phyloP scores from a whole-genome alignment of 1,140 invertebrate species.

The Brachionus koreanus region DNA sequence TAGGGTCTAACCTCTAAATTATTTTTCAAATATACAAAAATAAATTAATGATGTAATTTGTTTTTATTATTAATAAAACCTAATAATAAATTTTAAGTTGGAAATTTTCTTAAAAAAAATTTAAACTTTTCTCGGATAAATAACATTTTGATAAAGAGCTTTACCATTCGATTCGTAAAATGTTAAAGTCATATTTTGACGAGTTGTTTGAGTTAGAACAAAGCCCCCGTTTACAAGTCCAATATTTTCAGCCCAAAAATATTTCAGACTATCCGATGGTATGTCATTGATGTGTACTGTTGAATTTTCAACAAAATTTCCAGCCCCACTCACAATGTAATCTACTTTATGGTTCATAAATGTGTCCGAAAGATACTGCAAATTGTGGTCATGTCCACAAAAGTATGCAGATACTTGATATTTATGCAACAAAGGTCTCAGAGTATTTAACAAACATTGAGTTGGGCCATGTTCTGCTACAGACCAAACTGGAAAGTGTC shows the following conservation, averaged over 20 bases:
- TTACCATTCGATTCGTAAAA: constrained; percentile 51
- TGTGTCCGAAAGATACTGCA: constrained; percentile 52
- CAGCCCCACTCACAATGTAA: constrained; percentile 56
- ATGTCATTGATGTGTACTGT: constrained; percentile 50
- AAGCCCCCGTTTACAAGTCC: constrained; percentile 53
- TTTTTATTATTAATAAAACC: too few relatives aligned
- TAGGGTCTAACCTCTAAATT: too few relatives aligned
- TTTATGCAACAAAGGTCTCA: constrained; percentile 58
- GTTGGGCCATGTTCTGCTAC: constrained; percentile 60
- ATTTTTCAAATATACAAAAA: too few relatives aligned
- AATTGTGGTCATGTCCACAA: constrained; percentile 61
- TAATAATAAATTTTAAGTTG: too few relatives aligned
- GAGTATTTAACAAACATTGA: constrained; percentile 54
- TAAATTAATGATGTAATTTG: too few relatives aligned
- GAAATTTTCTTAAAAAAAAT: neutral
- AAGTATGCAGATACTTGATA: constrained; percentile 61
- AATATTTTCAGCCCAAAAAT: constrained; percentile 54
- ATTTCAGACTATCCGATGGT: constrained; percentile 52
- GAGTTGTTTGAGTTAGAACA: constrained; percentile 51
- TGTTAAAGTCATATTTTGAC: constrained; percentile 53
- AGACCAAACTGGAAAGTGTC: constrained; percentile 59
- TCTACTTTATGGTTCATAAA: constrained; percentile 49
- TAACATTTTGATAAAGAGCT: constrained; percentile 47
- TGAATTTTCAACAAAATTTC: constrained; percentile 56
- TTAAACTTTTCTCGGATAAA: constrained; percentile 47